A percentile compares a stretch with the other conserved stretches of the same genome.
These are phyloP conservation scores for Spodoptera frugiperda DNA, from an alignment of 1,140 invertebrate genomes.

Conservation along the genomic window DNA sequence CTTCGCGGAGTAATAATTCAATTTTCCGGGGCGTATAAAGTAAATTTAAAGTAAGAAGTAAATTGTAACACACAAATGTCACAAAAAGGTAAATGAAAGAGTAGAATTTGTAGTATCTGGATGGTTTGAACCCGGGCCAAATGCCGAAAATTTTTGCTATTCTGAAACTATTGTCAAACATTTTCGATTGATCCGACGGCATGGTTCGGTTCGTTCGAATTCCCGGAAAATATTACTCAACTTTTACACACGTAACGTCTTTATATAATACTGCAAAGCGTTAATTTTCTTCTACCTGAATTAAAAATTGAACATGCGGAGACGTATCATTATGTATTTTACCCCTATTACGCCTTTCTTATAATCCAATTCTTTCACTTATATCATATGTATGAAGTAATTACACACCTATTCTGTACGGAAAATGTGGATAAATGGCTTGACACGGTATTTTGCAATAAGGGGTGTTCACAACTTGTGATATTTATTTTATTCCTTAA, in stretches of 20 bases:
- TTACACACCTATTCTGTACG: slow-evolving; percentile 34
- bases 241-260: slow-evolving; percentile 8
- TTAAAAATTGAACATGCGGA: slow-evolving; percentile 2
- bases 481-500: not conserved
- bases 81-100: slow-evolving; percentile 62
- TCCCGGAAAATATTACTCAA: not conserved
- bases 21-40: slow-evolving; percentile 66
- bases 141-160: slow-evolving; percentile 67
- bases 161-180: not conserved
- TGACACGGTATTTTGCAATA: not conserved
- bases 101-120: slow-evolving; percentile 67
- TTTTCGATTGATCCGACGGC: slow-evolving; percentile 38
- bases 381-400: slow-evolving; percentile 48
- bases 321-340: slow-evolving; percentile 51
- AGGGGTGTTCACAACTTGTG: not conserved
- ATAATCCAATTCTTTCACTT: slow-evolving; percentile 39
- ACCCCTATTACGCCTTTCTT: slow-evolving; percentile 36
- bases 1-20: slow-evolving; percentile 68
- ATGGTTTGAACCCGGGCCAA: slow-evolving; percentile 58
- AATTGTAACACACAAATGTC: slow-evolving; percentile 63
- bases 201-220: not conserved
- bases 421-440: slow-evolving; percentile 13
- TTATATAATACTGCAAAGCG: slow-evolving; percentile 4
- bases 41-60: slow-evolving; percentile 59
- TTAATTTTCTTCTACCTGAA: slow-evolving; percentile 33